These are phyloP conservation scores for Trichonephila clavipes DNA, from an alignment of 1,140 invertebrate genomes.

Conservation along the genomic window DNA sequence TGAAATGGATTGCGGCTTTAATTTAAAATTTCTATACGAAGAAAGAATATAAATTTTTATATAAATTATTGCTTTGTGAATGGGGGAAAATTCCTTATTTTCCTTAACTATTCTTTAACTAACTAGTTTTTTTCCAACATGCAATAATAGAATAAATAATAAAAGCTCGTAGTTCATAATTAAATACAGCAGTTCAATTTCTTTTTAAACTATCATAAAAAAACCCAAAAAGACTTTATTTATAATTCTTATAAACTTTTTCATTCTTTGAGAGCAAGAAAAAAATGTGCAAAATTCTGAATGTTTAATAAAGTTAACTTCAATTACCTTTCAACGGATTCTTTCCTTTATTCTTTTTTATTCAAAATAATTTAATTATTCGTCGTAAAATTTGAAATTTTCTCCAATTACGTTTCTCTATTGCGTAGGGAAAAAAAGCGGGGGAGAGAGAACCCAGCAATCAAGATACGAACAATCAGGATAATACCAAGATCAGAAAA, in stretches of 20 bases:
- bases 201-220: no score
- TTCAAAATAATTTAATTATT: conserved; percentile 24
- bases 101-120: no score
- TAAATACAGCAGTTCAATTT: no score
- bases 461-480: conserved; percentile 38
- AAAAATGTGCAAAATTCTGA: not conserved
- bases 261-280: not conserved
- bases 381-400: conserved; percentile 13
- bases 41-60: no score
- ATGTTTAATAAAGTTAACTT: not conserved
- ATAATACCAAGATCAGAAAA: not conserved
- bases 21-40: no score
- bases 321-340: conserved; percentile 5
- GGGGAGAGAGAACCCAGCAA: not conserved
- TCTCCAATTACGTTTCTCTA: not conserved
- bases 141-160: no score
- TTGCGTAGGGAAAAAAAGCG: not conserved
- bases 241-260: not conserved
- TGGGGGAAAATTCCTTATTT: no score
- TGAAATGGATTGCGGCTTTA: not conserved
- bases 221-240: no score
- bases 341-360: not conserved
- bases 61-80: no score
- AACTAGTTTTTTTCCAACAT: no score
- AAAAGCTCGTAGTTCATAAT: no score